Evolutionary conservation across 2,797 vertebrate species (phyloP).

Genomic region (Anabas testudineus): DNA sequence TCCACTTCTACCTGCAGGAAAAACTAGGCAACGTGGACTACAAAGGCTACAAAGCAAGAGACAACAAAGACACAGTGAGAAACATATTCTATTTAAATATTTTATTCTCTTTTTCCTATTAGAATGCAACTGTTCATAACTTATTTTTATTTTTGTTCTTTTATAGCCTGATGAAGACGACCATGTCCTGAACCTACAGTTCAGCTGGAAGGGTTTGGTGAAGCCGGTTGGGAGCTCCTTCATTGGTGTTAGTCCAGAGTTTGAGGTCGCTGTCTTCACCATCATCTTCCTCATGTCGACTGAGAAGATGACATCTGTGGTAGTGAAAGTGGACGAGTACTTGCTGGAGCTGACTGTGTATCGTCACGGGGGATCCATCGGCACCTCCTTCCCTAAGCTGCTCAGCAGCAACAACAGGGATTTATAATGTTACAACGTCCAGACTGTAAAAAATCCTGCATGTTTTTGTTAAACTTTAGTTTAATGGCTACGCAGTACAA

Average conservation of each 20-base stretch:
- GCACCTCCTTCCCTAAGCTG: conserved; percentile 87
- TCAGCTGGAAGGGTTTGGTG: conserved; percentile 87
- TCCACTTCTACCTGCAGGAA: conserved; percentile 90
- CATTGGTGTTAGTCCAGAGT: conserved; percentile 87
- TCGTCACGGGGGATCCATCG: conserved; percentile 83
- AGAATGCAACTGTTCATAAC: background rate
- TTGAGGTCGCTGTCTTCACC: conserved; percentile 89
- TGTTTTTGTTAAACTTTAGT: conserved; percentile 1
- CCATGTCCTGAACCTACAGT: conserved; percentile 89
- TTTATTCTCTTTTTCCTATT: background rate
- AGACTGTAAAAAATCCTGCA: background rate
- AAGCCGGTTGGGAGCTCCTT: conserved; percentile 86
- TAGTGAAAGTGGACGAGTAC: conserved; percentile 84
- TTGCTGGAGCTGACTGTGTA: conserved; percentile 83
- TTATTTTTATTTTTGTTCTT: background rate
- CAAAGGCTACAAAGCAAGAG: conserved; percentile 84
- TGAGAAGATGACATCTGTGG: conserved; percentile 76
- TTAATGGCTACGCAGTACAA: conserved; percentile 2
- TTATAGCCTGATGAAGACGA: conserved; percentile 87
- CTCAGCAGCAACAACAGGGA: conserved; percentile 82
- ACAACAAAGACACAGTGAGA: conserved; percentile 84
- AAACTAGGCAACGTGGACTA: conserved; percentile 84
- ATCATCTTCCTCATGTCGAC: conserved; percentile 84
- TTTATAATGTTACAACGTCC: conserved; percentile 32
- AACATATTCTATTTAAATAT: background rate